Base-by-base conservation (phyloP, 2,888 invertebrate genomes). In the Tinea pellionella region DNA sequence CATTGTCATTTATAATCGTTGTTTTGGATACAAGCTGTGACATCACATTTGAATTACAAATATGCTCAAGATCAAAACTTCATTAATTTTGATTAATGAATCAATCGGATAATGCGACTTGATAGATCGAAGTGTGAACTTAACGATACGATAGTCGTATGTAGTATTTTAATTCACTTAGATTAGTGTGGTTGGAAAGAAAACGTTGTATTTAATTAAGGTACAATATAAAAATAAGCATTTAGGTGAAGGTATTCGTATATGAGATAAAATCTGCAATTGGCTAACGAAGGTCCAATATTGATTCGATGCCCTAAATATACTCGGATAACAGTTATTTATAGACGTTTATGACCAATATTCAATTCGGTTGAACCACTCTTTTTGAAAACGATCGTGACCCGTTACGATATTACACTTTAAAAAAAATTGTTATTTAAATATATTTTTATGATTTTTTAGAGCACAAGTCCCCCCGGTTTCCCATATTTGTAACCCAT, bases 11-110 rank as follows among this genome's bases (percentile, higher is more conserved):
- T 70, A 70, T 65, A 70, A 66, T 62, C 47, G 63, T 61, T 61
- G 63, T 65, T 63, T 63, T 64, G 61, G 64, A 24, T 59, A 64
- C 64, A 66, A 63, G 63, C 64, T 64, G 59, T 65, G 67, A 64
- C 65, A 60, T 57, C 41, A 59, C 63, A 73, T 74, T 68, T 74
- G 67, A 70, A 73, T 68, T 71, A 68, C 68, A 72, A 74, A 75
- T 73, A 62, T 59, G 63, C 62, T 61, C 63, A 8, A 62, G 68
- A 71, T 71, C 67, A 68, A 67, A 61, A 62, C 58, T 16, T 30
- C 68, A 70, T 74, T 69, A 67, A 66, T 68, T 69, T 64, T 61
- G 64, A 67, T 63, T 64, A 37, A 63, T 65, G 24, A 2, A 24
- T 24, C 24, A 2, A 24, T 24, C 24, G 24, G n/a, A n/a, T n/a